Conservation (phyloP, 2,888 invertebrate genomes). For the Cerceris ruficornis region DNA sequence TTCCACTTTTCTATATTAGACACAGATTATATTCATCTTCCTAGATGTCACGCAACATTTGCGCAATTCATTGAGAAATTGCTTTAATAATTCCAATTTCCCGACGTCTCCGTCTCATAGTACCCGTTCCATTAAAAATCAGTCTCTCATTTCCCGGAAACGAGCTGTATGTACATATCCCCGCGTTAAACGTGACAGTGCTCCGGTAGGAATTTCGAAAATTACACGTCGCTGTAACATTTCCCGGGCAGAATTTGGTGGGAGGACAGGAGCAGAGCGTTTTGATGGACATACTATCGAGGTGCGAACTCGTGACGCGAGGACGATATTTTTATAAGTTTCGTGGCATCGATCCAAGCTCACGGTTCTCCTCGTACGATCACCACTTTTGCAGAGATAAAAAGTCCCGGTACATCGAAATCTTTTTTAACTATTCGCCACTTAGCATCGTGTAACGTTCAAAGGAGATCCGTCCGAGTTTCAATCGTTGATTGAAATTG, state of each 20-base stretch:
- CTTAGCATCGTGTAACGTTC: not conserved
- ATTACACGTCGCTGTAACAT: no score
- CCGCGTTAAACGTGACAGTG: no score
- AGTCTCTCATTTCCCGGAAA: no score
- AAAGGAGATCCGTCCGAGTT: not conserved
- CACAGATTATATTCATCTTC: no score
- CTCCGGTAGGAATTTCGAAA: no score
- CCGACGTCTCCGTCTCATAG: no score
- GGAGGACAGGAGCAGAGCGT: conserved; percentile 28
- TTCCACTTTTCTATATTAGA: no score
- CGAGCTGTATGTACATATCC: no score
- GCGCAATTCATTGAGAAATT: no score
- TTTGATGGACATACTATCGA: conserved; percentile 46
- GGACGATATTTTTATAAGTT: conserved; percentile 64
- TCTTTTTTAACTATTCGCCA: not conserved
- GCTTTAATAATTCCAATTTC: no score
- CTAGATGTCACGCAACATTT: no score
- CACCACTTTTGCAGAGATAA: conserved; percentile 27
- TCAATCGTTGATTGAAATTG: not conserved
- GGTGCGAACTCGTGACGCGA: conserved; percentile 54
- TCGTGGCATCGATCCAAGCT: conserved; percentile 61
- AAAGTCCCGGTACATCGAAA: conserved; percentile 6
- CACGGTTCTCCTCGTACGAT: conserved; percentile 29
- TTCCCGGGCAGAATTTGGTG: conserved; percentile 2
- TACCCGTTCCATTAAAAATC: no score